phyloP scores from a whole-genome alignment of 2,113 vertebrate genomes.

The Anarhynchus alexandrinus region DNA sequence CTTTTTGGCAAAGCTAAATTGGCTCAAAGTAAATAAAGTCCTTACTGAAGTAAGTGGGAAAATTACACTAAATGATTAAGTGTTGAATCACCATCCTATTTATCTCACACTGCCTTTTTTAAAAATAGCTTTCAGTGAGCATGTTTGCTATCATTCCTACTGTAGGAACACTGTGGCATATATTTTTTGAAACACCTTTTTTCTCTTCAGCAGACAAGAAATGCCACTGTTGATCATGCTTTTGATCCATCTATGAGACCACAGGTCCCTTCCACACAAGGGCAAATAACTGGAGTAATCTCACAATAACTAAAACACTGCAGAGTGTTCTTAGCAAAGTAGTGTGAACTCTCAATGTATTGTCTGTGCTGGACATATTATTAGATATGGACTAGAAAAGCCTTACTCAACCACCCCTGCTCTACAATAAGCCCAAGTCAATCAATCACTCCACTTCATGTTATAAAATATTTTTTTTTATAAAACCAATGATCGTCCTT shows the following conservation, averaged over 20 bases:
- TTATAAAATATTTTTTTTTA: background rate
- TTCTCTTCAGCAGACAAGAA: background rate
- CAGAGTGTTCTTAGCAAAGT: background rate
- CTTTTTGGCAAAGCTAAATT: conserved; percentile 1
- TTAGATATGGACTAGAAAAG: background rate
- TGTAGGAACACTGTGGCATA: background rate
- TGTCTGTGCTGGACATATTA: background rate
- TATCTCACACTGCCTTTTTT: background rate
- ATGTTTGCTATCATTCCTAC: background rate
- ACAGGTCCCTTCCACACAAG: background rate
- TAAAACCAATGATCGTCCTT: background rate
- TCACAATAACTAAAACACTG: background rate
- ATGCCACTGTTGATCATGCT: background rate
- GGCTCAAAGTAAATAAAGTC: conserved; percentile 7
- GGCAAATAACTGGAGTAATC: background rate
- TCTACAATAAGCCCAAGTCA: background rate
- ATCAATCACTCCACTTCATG: background rate
- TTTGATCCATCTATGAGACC: background rate
- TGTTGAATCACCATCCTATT: conserved; percentile 2
- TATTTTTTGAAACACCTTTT: background rate
- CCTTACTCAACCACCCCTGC: background rate
- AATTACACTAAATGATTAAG: conserved; percentile 22
- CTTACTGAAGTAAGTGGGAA: background rate
- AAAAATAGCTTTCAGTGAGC: background rate
- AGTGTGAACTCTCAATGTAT: background rate